Evolutionary conservation across 2,113 vertebrate genomes (phyloP).

Genomic region (Carlito syrichta): DNA sequence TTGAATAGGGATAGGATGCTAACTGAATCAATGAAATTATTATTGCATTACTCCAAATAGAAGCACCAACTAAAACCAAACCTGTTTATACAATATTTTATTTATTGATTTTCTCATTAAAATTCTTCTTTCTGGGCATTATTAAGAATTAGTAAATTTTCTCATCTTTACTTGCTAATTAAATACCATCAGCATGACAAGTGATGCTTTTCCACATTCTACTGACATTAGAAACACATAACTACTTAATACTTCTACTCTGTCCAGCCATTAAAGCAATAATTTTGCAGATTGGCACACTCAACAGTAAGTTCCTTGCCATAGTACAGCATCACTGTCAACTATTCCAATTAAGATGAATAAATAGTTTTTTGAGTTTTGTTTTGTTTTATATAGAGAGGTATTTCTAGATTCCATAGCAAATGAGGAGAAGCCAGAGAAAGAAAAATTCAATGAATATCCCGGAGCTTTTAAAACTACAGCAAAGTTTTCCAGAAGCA

Average conservation of each 20-base stretch:
- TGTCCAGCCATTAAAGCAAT: neutral
- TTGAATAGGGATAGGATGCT: neutral
- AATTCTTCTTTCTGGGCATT: neutral
- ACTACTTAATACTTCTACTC: neutral
- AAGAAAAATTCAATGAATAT: neutral
- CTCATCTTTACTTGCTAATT: neutral
- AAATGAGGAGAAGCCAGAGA: neutral
- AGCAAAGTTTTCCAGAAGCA: neutral
- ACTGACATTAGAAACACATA: neutral
- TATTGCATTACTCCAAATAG: neutral
- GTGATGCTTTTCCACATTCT: neutral
- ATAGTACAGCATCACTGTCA: neutral
- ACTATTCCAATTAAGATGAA: neutral
- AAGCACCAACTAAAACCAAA: neutral
- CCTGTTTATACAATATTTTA: no score
- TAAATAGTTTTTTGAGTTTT: neutral
- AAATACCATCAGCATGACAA: neutral
- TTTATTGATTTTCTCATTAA: no score
- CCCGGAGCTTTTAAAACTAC: neutral
- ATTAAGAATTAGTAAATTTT: neutral
- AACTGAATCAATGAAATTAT: neutral
- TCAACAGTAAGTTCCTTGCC: neutral
- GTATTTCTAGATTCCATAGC: neutral
- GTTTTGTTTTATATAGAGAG: neutral
- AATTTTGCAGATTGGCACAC: neutral